Evolutionary conservation across 2,113 vertebrate species (phyloP).

Genomic region (Campylorhamphus procurvoides): DNA sequence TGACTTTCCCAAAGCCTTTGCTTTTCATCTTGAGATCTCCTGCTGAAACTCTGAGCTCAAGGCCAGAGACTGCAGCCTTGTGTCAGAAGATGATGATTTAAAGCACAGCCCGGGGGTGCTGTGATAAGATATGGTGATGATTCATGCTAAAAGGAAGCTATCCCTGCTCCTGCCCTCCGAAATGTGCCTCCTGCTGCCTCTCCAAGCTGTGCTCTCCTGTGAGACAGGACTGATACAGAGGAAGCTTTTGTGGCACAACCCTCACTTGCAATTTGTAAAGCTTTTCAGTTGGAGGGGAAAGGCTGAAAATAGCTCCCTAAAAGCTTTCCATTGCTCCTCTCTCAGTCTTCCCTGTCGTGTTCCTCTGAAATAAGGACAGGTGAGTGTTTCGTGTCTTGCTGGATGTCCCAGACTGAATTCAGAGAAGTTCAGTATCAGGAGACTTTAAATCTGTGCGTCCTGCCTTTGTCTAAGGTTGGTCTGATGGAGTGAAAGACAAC

Average conservation of each 20-base stretch:
- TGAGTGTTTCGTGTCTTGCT: not conserved
- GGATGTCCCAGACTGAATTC: not conserved
- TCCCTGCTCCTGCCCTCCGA: not conserved
- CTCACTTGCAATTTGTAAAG: not conserved
- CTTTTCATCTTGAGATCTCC: not conserved
- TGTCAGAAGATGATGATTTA: not conserved
- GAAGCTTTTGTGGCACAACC: not conserved
- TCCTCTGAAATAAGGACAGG: not conserved
- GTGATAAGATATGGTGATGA: not conserved
- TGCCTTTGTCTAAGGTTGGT: not conserved
- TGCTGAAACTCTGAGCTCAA: not conserved
- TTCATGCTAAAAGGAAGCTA: not conserved
- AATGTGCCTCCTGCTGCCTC: not conserved
- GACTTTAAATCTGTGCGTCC: not conserved
- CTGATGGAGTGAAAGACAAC: not conserved
- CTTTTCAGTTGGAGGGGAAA: not conserved
- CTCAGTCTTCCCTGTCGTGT: not conserved
- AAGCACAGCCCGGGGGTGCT: not conserved
- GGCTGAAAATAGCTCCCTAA: not conserved
- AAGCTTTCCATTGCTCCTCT: not conserved
- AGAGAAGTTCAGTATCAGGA: not conserved
- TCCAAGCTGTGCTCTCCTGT: not conserved
- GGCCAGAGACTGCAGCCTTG: not conserved
- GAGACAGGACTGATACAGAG: not conserved
- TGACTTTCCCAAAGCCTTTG: not conserved